phyloP scores from a whole-genome alignment of 2,888 invertebrate genomes.

The Hybos culiciformis region DNA sequence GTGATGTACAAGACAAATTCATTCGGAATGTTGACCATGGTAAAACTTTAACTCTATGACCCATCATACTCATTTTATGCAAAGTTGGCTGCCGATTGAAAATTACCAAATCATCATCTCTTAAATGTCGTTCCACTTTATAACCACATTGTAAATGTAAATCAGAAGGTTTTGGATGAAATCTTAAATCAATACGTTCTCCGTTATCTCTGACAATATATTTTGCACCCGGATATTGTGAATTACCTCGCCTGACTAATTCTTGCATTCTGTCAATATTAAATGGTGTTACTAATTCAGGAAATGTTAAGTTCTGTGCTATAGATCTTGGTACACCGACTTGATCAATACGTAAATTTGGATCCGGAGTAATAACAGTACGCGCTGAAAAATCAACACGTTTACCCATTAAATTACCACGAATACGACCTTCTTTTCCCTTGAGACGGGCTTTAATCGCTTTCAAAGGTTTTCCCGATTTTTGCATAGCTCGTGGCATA shows the following conservation, averaged over 20 bases:
- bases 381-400: conserved; percentile 99
- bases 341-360: conserved; percentile 87
- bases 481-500: conserved; percentile 95
- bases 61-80: conserved; percentile 99
- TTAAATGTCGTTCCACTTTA: conserved; percentile 92
- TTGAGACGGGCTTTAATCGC: conserved; percentile 92
- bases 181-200: conserved; percentile 93
- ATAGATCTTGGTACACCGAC: conserved; percentile 97
- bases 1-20: conserved; percentile 98
- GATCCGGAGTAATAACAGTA: conserved; percentile 96
- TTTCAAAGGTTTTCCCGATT: conserved; percentile 96
- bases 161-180: conserved; percentile 95
- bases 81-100: conserved; percentile 99
- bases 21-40: conserved; percentile 99
- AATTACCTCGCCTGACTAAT: conserved; percentile 89
- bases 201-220: conserved; percentile 98
- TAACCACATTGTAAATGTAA: conserved; percentile 92
- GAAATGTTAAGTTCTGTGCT: conserved; percentile 98
- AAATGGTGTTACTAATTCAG: conserved; percentile 97
- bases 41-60: conserved; percentile 89
- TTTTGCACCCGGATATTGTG: conserved; percentile 98
- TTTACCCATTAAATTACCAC: conserved; percentile 99
- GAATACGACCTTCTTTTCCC: conserved; percentile 97
- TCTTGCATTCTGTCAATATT: conserved; percentile 89
- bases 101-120: conserved; percentile 95